phyloP scores from a whole-genome alignment of 1,140 invertebrate species.

The Leguminivora glycinivorella region DNA sequence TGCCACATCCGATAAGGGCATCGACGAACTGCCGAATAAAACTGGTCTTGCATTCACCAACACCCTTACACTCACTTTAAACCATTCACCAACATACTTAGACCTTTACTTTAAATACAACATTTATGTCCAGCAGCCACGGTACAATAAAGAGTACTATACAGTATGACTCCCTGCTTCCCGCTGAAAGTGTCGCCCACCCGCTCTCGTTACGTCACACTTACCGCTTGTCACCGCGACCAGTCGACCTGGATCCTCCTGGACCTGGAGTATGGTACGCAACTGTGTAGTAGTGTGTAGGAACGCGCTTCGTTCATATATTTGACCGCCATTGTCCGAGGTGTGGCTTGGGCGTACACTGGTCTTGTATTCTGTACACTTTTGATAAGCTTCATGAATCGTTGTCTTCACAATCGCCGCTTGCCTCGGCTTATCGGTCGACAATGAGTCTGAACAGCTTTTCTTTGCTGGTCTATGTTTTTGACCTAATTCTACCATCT shows the following conservation, averaged over 20 bases:
- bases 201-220: too few relatives aligned
- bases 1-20: constrained; percentile 7
- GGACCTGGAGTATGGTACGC: too few relatives aligned
- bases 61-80: not conserved
- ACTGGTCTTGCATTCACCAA: not conserved
- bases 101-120: not conserved
- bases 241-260: too few relatives aligned
- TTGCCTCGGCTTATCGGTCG: constrained; percentile 7
- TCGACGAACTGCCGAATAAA: constrained; percentile 14
- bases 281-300: too few relatives aligned
- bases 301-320: too few relatives aligned
- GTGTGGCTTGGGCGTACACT: not conserved
- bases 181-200: too few relatives aligned
- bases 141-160: too few relatives aligned
- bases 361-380: not conserved
- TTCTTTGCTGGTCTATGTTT: not conserved
- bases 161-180: too few relatives aligned
- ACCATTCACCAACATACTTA: not conserved
- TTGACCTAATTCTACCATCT: constrained; percentile 5
- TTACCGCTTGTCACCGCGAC: too few relatives aligned
- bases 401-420: not conserved
- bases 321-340: too few relatives aligned
- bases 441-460: constrained; percentile 14
- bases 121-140: too few relatives aligned
- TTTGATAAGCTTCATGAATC: not conserved